Base-by-base conservation (phyloP, 2,797 vertebrate species). In the Chromis chromis region DNA sequence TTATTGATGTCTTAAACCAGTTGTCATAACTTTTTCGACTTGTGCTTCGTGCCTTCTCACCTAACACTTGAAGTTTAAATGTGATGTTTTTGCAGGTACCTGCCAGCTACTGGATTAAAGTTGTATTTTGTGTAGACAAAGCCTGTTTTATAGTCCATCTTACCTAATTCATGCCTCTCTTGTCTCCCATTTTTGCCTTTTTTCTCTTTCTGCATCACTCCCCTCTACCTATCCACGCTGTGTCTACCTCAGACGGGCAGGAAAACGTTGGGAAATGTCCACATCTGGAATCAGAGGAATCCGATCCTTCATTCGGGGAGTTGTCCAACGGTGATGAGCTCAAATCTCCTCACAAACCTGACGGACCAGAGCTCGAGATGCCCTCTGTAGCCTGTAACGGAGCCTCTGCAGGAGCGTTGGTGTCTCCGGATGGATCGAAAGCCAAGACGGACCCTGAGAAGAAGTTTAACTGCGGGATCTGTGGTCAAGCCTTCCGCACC, bases 401-500 rank as follows among this genome's bases (percentile, higher is more conserved):
- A 13, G 90, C 91, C 46, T 83, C 93, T 4, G 82, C 78, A 0
- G 89, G 73, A 42, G 33, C 68, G 16, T 44, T 83, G 94, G 94
- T 94, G 62, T 94, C 94, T 24, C 94, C 94, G 19, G 95, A 96
- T 76, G 95, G 96, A 86, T 94, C 94, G 78, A 99, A 99, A 91
- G 91, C 94, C 89, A 98, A 97, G 91, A 89, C 92, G 0, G 97
- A 98, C 63, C 94, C 94, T 7, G 98, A 99, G 81, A 99, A 97
- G 94, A 98, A 98, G 88, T 98, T 98, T 90, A 95, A 90, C 22
- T 99, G 98, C 74, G 94, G 95, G 5, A 96, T 98, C 68, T 99
- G 98, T 1, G 97, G 97, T 86, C 98, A 98, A 94, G 97, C 98
- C 89, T 99, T 99, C 94, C 97, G 98, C 87, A 99, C 98, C 44